phyloP scores from a whole-genome alignment of 2,888 invertebrate genomes.

The Conus canariensis region DNA sequence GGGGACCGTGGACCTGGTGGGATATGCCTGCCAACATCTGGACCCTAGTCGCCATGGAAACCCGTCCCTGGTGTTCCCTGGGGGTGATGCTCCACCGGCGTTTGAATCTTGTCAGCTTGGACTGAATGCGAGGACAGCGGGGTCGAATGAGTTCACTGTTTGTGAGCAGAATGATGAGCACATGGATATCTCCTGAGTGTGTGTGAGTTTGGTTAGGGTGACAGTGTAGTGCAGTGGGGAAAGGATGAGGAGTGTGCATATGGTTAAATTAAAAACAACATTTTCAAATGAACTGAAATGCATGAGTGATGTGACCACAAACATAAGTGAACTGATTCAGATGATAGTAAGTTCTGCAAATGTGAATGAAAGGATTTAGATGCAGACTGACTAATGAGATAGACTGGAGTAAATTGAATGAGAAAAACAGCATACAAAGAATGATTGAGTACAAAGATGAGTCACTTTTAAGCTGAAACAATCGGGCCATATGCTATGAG shows the following conservation, averaged over 20 bases:
- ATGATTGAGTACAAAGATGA: too few species aligned
- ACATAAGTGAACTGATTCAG: not conserved
- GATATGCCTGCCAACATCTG: not conserved
- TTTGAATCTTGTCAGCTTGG: not conserved
- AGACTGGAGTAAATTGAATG: too few species aligned
- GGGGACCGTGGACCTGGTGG: not conserved
- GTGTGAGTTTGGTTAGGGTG: not conserved
- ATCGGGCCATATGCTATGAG: too few species aligned
- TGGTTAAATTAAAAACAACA: too few species aligned
- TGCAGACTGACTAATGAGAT: too few species aligned
- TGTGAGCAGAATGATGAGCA: not conserved
- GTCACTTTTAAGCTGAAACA: too few species aligned
- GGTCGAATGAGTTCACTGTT: not conserved
- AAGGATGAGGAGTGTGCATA: too few species aligned
- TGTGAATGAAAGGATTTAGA: not conserved
- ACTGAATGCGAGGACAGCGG: not conserved
- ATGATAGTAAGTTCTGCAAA: too few species aligned
- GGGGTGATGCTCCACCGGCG: not conserved
- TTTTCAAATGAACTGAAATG: too few species aligned
- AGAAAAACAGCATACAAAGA: too few species aligned
- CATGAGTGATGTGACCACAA: not conserved
- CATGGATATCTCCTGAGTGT: constrained; percentile 34
- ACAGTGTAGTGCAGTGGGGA: too few species aligned
- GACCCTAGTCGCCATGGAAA: not conserved
- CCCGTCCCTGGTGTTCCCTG: not conserved